Base-by-base conservation (phyloP, 1,140 invertebrate species). In the Neuroterus valhalla region DNA sequence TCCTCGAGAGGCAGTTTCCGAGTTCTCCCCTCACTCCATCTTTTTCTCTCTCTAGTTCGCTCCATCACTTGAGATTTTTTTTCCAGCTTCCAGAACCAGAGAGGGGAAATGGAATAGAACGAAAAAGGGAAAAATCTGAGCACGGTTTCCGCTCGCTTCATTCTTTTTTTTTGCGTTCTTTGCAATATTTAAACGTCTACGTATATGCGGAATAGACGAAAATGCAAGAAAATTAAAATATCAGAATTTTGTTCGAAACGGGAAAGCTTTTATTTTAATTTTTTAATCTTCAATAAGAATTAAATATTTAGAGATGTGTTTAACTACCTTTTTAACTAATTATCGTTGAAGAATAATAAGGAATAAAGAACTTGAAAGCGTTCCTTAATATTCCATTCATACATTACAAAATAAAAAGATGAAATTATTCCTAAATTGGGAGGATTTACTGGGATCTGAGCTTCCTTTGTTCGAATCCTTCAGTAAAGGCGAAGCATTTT, bases 1-100 rank as follows among this genome's bases (percentile, higher is more conserved):
- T 82, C 72, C 81, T 78, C 73, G 77, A 80, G 81, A 82, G 75
- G 81, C 81, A 67, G 81, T 82, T 82, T 82, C 78, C 81, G 74
- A 73, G 74, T 78, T 79, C 76, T 74, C 55, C 80, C 74, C 75
- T 79, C 55, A 31, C n/a, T 31, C 31, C 31, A 19, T 52, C 50
- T 52, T 68, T 68, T 78, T 73, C 78, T 78, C 70, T 79, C 77
- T 74, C 74, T 79, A 78, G 68, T 69, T 81, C 76, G 76, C 80
- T 76, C 80, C 42, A 72, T 69, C 69, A 75, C 80, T 81, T 78
- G 78, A 79, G 74, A 77, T 81, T 81, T 79, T 72, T 78, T 81
- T 74, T 78, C 76, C 55, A 68, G 74, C 80, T 79, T 78, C 74
- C 78, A 79, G 78, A 81, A 73, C 74, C 78, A 79, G 77, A 79